Evolutionary conservation across 2,888 invertebrate species (phyloP).

Genomic region (Drosophila rellima): DNA sequence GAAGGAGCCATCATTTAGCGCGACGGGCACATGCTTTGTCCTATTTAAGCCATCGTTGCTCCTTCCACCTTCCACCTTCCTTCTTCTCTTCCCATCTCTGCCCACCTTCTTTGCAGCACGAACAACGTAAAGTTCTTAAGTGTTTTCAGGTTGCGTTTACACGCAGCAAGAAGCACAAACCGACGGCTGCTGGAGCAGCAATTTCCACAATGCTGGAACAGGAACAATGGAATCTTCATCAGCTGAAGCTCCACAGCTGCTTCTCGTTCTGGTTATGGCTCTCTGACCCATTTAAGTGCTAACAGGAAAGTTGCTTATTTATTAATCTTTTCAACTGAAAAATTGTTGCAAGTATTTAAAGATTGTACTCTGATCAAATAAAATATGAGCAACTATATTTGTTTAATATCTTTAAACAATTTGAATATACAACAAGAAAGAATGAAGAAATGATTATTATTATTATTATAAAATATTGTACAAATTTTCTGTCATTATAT

Average conservation of each 20-base stretch:
- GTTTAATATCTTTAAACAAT: no score
- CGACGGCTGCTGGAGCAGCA: neutral
- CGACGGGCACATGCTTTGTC: constrained; percentile 20
- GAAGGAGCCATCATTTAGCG: constrained; percentile 33
- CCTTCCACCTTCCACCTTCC: neutral
- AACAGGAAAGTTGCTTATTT: constrained; percentile 35
- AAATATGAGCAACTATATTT: no score
- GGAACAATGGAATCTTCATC: constrained; percentile 22
- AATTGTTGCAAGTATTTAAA: no score
- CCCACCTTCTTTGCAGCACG: constrained; percentile 38
- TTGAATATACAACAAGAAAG: no score
- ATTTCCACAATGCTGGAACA: constrained; percentile 9
- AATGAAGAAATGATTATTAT: no score
- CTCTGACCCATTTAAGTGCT: constrained; percentile 31
- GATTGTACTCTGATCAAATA: no score
- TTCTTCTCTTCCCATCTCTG: constrained; percentile 3
- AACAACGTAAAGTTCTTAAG: constrained; percentile 56
- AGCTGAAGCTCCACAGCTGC: constrained; percentile 13
- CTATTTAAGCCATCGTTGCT: constrained; percentile 7
- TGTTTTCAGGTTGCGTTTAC: constrained; percentile 57
- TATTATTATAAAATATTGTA: no score
- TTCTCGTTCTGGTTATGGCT: neutral
- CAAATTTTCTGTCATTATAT: no score
- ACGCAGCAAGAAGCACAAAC: constrained; percentile 46
- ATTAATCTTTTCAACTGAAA: no score